Evolutionary conservation across 2,113 vertebrate genomes (phyloP), one percentile per base, ranked within the genome.

Genomic region (Leptobrachium leishanense): DNA sequence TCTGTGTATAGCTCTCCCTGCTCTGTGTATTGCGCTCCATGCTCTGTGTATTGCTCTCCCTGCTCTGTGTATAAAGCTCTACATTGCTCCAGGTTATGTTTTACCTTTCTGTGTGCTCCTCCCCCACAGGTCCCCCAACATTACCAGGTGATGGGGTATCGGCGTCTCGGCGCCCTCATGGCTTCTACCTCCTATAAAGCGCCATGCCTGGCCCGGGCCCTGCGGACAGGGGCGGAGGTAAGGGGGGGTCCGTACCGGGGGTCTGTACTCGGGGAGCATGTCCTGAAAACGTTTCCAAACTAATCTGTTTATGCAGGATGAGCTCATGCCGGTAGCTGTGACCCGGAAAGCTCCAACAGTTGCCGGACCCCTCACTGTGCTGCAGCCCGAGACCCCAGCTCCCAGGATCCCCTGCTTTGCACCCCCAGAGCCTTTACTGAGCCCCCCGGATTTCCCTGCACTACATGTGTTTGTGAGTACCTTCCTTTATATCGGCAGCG

Each of bases 381-480:
- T n/a, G n/a, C n/a, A n/a, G n/a, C n/a, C n/a, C n/a, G n/a, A n/a
- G n/a, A n/a, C n/a, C n/a, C n/a, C n/a, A n/a, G n/a, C 11, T 4
- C 53, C 39, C 39, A 42, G 20, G 5, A 2, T 0, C 46, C 69
- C 64, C 3, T 46, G 40, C 11, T 43, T 78, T 9, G 44, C 64
- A 1, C 89, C 91, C 12, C 95, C 96, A 0, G 84, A 87, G 50
- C 83, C 82, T 75, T 85, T 98, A 57, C 82, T 94, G 11, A 76
- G 15, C 31, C 88, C 92, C 10, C 53, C 82, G 67, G 74, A 90
- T 2, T 83, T 87, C 44, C 90, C 94, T 72, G 94, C 94, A 0
- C 91, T 97, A 55, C 87, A 93, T 55, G 89, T 98, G 83, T 98
- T 98, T 88, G 97, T 99, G 90, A 92, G 94, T 89, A n/a, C n/a